phyloP scores from a whole-genome alignment of 1,140 invertebrate species.

The Eriocheir sinensis region DNA sequence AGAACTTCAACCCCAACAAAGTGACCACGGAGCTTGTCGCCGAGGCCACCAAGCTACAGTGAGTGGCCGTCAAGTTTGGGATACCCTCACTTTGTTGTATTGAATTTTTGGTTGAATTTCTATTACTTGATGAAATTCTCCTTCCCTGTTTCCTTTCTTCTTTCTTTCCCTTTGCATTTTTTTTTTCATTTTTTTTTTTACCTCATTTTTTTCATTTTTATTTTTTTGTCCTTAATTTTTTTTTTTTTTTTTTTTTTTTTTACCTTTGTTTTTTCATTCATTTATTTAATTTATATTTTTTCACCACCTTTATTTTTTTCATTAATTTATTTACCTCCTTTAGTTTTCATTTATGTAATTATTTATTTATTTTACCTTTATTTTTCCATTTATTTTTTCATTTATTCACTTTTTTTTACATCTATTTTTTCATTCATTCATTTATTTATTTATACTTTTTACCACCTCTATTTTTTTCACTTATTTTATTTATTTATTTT shows the following conservation, averaged over 20 bases:
- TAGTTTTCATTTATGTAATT: no score
- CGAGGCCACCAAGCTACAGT: conserved; percentile 42
- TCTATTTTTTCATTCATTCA: no score
- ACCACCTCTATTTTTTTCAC: no score
- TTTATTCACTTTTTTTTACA: no score
- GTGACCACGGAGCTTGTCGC: not conserved
- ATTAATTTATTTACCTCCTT: no score
- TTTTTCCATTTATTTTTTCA: no score
- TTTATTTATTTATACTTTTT: no score
- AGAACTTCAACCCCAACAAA: conserved; percentile 59
- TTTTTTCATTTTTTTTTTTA: not conserved
- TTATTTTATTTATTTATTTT: no score
- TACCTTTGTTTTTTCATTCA: not conserved
- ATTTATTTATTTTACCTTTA: no score
- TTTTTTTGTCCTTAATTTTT: not conserved
- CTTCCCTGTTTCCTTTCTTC: not conserved
- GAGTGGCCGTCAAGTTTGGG: not conserved
- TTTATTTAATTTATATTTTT: not conserved
- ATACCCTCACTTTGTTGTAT: not conserved
- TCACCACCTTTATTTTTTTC: not conserved
- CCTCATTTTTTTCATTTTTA: not conserved
- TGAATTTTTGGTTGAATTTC: not conserved
- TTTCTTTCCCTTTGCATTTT: not conserved
- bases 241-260: not conserved
- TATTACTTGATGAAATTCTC: not conserved